Base-by-base conservation (phyloP, 2,888 invertebrate genomes). In the Camptogramma bilineatum region DNA sequence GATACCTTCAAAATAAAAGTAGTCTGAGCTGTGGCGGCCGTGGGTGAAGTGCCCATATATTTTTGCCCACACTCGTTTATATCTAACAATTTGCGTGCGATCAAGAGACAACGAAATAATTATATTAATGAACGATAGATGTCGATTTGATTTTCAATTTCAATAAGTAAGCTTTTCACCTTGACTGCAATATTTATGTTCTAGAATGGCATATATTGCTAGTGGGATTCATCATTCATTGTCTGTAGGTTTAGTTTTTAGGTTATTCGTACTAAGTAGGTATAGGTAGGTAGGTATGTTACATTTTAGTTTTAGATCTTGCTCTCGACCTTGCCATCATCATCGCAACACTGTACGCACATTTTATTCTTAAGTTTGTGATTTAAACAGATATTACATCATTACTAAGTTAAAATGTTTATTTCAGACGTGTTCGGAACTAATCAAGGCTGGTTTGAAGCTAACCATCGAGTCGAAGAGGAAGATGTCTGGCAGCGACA, bases 401-500 rank as follows among this genome's bases (percentile, higher is more conserved):
- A 16, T 39, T 39, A 39, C 34, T 3, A 39, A 39, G 34, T 39
- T 39, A 13, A 10, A 39, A 13, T 13, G 13, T 39, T 56, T 18
- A 21, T 72, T 69, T 24, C 95, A 97, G 94, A 97, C 97, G 75
- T 96, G 97, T 90, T 97, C 97, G 81, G 97, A 97, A 90, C 94
- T 98, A 75, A 98, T 98, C 90, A 98, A 98, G 93, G 98, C 95
- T 88, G 96, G 98, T 72, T 94, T 98, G 86, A 98, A 98, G 94
- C 94, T 97, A 82, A 96, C 97, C 82, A 96, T 98, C 85, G 97
- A 98, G 91, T 97, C 97, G 76, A 98, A 98, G 86, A 95, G 97
- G 83, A 96, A 96, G 89, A 94, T 95, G 86, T 95, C 95, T 60
- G 96, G 96, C 78, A 94, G 95, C 80, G 96, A 92, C 78, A 90